Evolutionary conservation across 2,113 vertebrate genomes (phyloP), one percentile per base, ranked within the genome.

Genomic region (Brachypodius melanocephalos): DNA sequence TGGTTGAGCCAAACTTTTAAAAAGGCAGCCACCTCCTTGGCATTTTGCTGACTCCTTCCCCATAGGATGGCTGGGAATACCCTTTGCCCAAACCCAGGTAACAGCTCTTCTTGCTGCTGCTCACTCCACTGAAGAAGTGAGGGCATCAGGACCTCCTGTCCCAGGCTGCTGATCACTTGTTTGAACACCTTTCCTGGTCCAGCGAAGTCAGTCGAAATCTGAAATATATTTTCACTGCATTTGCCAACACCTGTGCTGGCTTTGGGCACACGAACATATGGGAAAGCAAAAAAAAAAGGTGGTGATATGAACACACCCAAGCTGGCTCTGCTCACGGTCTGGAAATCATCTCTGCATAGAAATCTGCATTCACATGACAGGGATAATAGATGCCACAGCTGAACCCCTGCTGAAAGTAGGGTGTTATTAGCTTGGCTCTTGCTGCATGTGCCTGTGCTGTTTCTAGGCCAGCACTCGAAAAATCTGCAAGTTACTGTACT

Each of bases 381-480:
- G 69, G 92, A 96, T 96, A 96, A 96, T 85, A 85, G 93, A 91
- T 1, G 2, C 81, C 8, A 40, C 88, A 96, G 93, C 92, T 96
- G 93, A 96, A 93, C 65, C 77, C 48, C 89, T 78, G 87, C 92
- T 88, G 85, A 79, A 94, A 95, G 88, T 40, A 88, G 93, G 92
- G 93, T 94, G 95, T 91, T 85, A 90, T 91, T 89, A 95, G 88
- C 85, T 88, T 89, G 92, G 92, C 95, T 89, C 74, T 8, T 89
- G 93, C 96, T 89, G 85, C 77, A 48, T 85, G 81, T 91, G 89
- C 85, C 74, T 89, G 8, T 43, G 85, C 85, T 52, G 87, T 91
- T 96, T 96, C 93, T 94, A 95, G 93, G 91, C 77, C 91, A 96
- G 93, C 49, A 48, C n/a, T 48, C 4, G 2, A 93, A 94, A 95